Evolutionary conservation across 2,888 invertebrate genomes (phyloP).

Genomic region (Parnassius orleans): DNA sequence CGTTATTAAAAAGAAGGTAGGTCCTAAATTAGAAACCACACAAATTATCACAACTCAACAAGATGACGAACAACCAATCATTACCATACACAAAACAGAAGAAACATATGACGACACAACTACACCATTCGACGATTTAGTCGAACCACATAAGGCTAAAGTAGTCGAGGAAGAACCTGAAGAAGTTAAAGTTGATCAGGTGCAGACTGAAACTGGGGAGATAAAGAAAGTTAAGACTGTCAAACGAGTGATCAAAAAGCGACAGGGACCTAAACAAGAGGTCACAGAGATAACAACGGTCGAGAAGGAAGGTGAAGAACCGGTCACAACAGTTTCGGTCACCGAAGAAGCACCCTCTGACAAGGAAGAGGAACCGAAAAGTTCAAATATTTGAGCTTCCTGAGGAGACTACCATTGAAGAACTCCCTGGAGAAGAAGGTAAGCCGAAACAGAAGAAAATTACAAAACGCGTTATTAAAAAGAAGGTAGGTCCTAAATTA

Average conservation of each 20-base stretch:
- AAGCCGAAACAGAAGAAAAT: constrained; percentile 41
- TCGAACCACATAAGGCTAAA: constrained; percentile 30
- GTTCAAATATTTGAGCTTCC: constrained; percentile 44
- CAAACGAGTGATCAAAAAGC: no score
- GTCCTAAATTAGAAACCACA: constrained; percentile 35
- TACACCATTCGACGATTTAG: constrained; percentile 30
- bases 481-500: constrained; percentile 43
- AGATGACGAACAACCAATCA: constrained; percentile 54
- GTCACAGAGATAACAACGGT: constrained; percentile 33
- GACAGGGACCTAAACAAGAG: constrained; percentile 20
- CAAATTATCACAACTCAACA: constrained; percentile 34
- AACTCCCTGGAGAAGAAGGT: constrained; percentile 38
- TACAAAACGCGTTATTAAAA: constrained; percentile 38
- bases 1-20: constrained; percentile 14
- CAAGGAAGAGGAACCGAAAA: not conserved
- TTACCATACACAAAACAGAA: constrained; percentile 32
- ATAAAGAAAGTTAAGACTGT: no score
- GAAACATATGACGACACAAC: constrained; percentile 9
- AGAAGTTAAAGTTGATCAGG: no score
- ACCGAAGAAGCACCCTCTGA: not conserved
- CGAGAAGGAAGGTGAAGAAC: constrained; percentile 38
- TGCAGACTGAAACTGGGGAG: no score
- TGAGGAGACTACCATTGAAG: constrained; percentile 35
- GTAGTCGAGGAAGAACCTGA: constrained; percentile 1
- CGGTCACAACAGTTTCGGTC: not conserved